Evolutionary conservation across 2,888 invertebrate species (phyloP).

Genomic region (Mystacides longicornis): DNA sequence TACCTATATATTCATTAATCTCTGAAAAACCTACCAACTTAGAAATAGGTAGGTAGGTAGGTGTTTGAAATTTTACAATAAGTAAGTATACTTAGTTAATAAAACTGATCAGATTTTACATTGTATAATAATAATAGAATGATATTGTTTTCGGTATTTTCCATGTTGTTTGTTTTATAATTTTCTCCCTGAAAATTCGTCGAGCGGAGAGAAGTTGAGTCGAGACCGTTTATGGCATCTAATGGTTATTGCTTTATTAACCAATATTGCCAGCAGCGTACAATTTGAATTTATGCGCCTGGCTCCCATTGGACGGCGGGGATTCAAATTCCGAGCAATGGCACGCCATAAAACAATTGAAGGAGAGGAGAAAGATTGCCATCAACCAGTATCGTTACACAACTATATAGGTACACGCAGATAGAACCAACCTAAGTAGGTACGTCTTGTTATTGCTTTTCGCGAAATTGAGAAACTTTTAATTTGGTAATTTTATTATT

Average conservation of each 20-base stretch:
- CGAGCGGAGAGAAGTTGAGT: conserved; percentile 5
- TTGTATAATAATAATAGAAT: too few species aligned
- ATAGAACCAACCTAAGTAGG: too few species aligned
- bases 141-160: conserved; percentile 20
- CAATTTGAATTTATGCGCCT: conserved; percentile 23
- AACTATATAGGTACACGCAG: too few species aligned
- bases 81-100: too few species aligned
- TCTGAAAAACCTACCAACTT: too few species aligned
- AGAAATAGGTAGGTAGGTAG: too few species aligned
- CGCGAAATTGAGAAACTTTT: neutral
- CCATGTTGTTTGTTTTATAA: conserved; percentile 16
- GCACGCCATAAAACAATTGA: conserved; percentile 22
- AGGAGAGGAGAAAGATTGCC: conserved; percentile 25
- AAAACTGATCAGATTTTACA: too few species aligned
- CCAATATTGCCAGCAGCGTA: conserved; percentile 42
- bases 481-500: conserved; percentile 1
- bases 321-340: conserved; percentile 24
- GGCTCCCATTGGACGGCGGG: conserved; percentile 21
- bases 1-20: too few species aligned
- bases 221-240: conserved; percentile 29
- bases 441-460: conserved; percentile 3
- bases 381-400: conserved; percentile 24
- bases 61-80: too few species aligned
- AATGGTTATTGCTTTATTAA: conserved; percentile 50
- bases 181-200: conserved; percentile 2